Conservation (phyloP, 2,113 vertebrate species). For the Lucifuga dentata region DNA sequence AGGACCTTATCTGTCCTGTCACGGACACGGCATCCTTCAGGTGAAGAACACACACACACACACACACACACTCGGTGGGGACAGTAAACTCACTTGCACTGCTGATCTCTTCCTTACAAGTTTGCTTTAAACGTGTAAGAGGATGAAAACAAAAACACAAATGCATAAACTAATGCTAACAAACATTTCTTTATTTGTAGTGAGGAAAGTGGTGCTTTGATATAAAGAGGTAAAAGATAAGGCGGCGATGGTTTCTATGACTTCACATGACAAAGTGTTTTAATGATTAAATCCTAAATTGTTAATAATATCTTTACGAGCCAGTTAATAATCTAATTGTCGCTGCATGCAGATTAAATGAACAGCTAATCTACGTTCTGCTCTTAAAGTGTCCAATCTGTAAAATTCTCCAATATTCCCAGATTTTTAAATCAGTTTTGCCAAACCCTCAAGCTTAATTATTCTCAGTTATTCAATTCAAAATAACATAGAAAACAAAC, state of each 20-base stretch:
- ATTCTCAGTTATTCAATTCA: no score
- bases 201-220: neutral
- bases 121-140: constrained; percentile 62
- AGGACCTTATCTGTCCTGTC: constrained; percentile 30
- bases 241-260: neutral
- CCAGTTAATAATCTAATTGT: no score
- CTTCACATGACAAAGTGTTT: no score
- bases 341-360: no score
- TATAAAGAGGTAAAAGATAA: neutral
- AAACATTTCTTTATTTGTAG: constrained; percentile 24
- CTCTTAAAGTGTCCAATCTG: no score
- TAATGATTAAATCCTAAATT: no score
- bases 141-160: constrained; percentile 38
- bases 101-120: constrained; percentile 69
- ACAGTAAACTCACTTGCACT: constrained; percentile 65
- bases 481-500: no score
- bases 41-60: constrained; percentile 20
- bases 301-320: no score
- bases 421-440: no score
- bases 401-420: no score
- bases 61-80: constrained; percentile 38
- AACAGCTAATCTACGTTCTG: no score
- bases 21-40: constrained; percentile 52
- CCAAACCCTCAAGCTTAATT: no score
- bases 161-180: constrained; percentile 45